Evolutionary conservation across 2,113 vertebrate species (phyloP), one percentile per base, ranked within the genome.

Genomic region (Colossoma macropomum): DNA sequence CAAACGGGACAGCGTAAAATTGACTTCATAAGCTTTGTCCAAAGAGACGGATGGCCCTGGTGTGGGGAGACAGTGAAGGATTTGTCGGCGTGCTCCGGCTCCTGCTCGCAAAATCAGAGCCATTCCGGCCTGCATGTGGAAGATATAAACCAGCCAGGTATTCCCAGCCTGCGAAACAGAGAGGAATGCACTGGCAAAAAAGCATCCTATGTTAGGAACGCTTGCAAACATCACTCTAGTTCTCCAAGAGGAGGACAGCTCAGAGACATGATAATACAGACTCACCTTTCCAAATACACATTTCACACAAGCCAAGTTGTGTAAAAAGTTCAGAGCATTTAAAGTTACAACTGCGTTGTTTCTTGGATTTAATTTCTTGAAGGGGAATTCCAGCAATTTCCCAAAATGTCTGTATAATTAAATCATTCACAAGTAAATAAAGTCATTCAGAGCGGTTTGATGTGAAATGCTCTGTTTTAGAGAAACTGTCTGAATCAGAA

Each of bases 71-170:
- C 83, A 79, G 82, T 88, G 86, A 85, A 90, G 90, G 90, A 93
- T 93, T 89, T 89, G 93, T 92, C 92, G 89, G 88, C 89, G 32
- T 84, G 92, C 92, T 94, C 89, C 89, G 87, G 91, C 92, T 93
- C 88, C 83, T 85, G 90, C 86, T 87, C 84, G 83, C 86, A 91
- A 90, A 90, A 83, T 92, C 90, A 88, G 89, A 85, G 84, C 87
- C 91, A 85, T 72, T 85, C 83, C 54, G 63, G 32, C 23, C 71
- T 89, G 91, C 93, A 93, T 93, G 92, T 94, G 93, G 94, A 92
- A 93, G 92, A 95, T 90, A 93, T 92, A 95, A 94, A 90, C 92
- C 93, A 94, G 91, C 90, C 92, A 93, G 94, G 93, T 94, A 93
- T 91, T 91, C 90, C 56, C 81, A 84, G 86, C 88, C 89, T 86